Conservation (phyloP, 2,888 invertebrate genomes). For the Furcula furcula region DNA sequence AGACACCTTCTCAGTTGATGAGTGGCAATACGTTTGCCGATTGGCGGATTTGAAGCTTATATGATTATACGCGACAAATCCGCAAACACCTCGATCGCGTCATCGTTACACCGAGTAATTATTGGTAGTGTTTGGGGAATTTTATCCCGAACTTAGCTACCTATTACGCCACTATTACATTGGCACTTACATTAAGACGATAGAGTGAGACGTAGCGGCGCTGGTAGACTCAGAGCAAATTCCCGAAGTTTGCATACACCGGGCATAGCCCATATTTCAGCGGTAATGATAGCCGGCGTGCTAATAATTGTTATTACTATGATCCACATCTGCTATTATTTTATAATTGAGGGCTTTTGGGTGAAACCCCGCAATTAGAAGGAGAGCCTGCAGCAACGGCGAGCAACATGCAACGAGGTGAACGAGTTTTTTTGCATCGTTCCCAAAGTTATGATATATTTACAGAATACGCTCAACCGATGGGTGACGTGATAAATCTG, state of each 20-base stretch:
- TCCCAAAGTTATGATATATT: constrained; percentile 71
- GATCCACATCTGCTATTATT: constrained; percentile 81
- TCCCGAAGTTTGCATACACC: constrained; percentile 71
- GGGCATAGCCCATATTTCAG: constrained; percentile 75
- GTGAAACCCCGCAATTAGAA: constrained; percentile 81
- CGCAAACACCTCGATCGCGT: too few species aligned
- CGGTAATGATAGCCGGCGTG: constrained; percentile 75
- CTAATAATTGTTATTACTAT: constrained; percentile 82
- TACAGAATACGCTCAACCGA: constrained; percentile 49
- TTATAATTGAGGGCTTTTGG: constrained; percentile 81
- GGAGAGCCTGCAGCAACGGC: constrained; percentile 72
- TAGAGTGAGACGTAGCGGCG: constrained; percentile 30
- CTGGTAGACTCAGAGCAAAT: constrained; percentile 37
- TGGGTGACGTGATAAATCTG: constrained; percentile 40
- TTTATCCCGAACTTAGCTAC: too few species aligned
- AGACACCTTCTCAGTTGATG: too few species aligned
- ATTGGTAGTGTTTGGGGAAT: too few species aligned
- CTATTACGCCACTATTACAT: too few species aligned
- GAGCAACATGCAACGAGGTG: constrained; percentile 70
- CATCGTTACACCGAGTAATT: too few species aligned
- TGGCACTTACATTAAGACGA: too few species aligned
- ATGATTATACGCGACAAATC: too few species aligned
- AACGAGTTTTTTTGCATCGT: constrained; percentile 66
- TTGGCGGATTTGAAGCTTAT: too few species aligned
- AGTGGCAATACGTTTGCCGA: too few species aligned